Percentiles rank a stretch among this genome's conserved stretches.
phyloP scores from a whole-genome alignment of 1,140 invertebrate genomes.

The Drosophila mojavensis region DNA sequence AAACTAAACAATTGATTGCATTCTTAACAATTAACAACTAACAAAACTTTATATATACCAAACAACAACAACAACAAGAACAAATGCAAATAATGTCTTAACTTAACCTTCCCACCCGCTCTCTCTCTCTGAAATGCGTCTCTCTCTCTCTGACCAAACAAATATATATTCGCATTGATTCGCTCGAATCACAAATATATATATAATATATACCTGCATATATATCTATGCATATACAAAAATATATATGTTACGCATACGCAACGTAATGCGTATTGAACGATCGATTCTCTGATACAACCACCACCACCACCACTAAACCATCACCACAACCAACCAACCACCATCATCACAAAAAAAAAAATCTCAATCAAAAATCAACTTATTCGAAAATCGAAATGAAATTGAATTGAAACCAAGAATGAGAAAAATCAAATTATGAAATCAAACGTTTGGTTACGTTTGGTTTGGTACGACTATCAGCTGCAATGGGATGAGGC shows the following conservation, averaged over 20 bases:
- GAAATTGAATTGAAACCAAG: slow-evolving; percentile 86
- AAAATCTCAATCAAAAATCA: slow-evolving; percentile 41
- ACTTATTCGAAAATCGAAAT: slow-evolving; percentile 43
- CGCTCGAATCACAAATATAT: slow-evolving; percentile 46
- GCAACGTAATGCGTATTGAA: slow-evolving; percentile 9
- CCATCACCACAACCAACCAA: slow-evolving; percentile 52
- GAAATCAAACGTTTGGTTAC: slow-evolving; percentile 99
- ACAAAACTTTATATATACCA: slow-evolving; percentile 15
- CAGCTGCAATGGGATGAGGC: slow-evolving; percentile 99
- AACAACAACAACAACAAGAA: slow-evolving; percentile 45
- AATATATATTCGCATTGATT: slow-evolving; percentile 51
- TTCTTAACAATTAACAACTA: slow-evolving; percentile 37
- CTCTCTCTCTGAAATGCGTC: slow-evolving; percentile 62
- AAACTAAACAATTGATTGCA: slow-evolving; percentile 45
- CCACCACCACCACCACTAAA: slow-evolving; percentile 47
- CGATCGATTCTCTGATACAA: slow-evolving; percentile 53
- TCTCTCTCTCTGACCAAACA: slow-evolving; percentile 37
- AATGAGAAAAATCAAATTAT: slow-evolving; percentile 99
- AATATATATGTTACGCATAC: slow-evolving; percentile 32
- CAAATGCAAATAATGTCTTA: slow-evolving; percentile 74
- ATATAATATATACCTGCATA: slow-evolving; percentile 27
- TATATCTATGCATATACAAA: slow-evolving; percentile 27
- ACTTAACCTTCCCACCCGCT: slow-evolving; percentile 72
- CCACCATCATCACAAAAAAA: slow-evolving; percentile 51
- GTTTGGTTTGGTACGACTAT: slow-evolving; percentile 99